Evolutionary conservation across 64 coral and sea anemone genomes (phyloP), one percentile per base, ranked within the genome.

Genomic region (Porites australiensis): DNA sequence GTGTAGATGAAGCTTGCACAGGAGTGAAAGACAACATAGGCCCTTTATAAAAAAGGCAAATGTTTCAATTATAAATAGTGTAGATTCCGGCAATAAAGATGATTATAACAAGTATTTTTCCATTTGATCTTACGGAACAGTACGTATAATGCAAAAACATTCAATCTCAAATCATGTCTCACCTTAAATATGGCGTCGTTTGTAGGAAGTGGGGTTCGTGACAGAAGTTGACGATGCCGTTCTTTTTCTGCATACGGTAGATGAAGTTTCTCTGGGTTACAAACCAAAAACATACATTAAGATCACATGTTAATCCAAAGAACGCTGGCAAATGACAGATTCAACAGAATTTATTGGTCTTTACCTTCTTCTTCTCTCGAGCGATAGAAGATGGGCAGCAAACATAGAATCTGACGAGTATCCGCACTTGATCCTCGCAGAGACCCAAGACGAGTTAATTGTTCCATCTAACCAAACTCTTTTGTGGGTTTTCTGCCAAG

Each of bases 201-300:
- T 59, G 14, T 68, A 68, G 64, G 64, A 68, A 68, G 64, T 14
- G 5, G 19, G 64, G 64, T 68, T 68, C 19, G 19, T 68, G 64
- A 59, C 58, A 59, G 58, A 59, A 59, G 58, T 59, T 59, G 64
- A 68, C 15, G 64, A 68, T 68, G 64, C 19, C 64, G 13, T n/a
- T 68, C 64, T 68, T 68, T 68, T 68, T 68, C 58, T 68, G 19
- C 64, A 68, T 18, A 68, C 64, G 64, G 64, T 68, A 68, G 64
- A 68, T 68, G 64, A 14, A 68, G 14, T 68, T 68, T 68, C 64
- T n/a, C 64, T 68, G 64, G 13, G 19, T 68, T 18, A 68, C 14
- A 68, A 68, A 68, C 13, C 19, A 68, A 1, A 68, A 18, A 68
- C 64, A 68, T 68, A 68, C 15, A 68, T 68, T 68, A 68, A 68